Base-by-base conservation (phyloP, 2,888 invertebrate genomes). In the Pristionchus japonicus region DNA sequence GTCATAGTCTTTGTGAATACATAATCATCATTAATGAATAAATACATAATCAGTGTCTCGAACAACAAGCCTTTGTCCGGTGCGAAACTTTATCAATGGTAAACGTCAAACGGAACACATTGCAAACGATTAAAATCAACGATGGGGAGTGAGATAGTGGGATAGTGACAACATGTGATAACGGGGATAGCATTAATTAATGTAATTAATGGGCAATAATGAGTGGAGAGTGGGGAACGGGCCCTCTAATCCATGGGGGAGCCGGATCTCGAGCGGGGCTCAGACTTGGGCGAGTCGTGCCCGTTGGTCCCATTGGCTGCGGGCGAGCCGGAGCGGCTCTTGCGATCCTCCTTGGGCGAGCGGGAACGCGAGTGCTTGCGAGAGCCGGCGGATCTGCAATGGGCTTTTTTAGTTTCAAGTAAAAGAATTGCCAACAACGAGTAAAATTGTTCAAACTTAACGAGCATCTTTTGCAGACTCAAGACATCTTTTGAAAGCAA, bases 361-460 rank as follows among this genome's bases (percentile, higher is more conserved):
- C 37, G 84, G 37, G 84, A 84, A 34, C 84, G 84, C 20, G 84
- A 84, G 37, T 13, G 17, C 86, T 86, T 86, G 43, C 67, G 86
- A 43, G 86, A 86, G 27, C 47, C 47, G 23, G 57, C 52, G 0
- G 86, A 86, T 82, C 82, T 82, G 82, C 0, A 52, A 40, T 1
- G 40, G 82, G 27, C 47, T 7, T 20, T 3, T 23, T 77, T 34
- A 15, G 20, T 40, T 9, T 11, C 40, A 43, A 34, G 40, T 13
- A 34, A 70, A n/a, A 31, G 11, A 34, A 80, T 47, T 47, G 9
- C 6, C 47, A 47, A 47, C 6, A 47, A 47, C 6, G 47, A 6
- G 47, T 9, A 47, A 47, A 47, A 6, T 47, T 47, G n/a, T n/a
- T n/a, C n/a, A n/a, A n/a, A n/a, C n/a, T n/a, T n/a, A n/a, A n/a